These are phyloP conservation scores for Stenoptilia bipunctidactyla DNA, from an alignment of 2,888 invertebrate species.

Conservation along the genomic window DNA sequence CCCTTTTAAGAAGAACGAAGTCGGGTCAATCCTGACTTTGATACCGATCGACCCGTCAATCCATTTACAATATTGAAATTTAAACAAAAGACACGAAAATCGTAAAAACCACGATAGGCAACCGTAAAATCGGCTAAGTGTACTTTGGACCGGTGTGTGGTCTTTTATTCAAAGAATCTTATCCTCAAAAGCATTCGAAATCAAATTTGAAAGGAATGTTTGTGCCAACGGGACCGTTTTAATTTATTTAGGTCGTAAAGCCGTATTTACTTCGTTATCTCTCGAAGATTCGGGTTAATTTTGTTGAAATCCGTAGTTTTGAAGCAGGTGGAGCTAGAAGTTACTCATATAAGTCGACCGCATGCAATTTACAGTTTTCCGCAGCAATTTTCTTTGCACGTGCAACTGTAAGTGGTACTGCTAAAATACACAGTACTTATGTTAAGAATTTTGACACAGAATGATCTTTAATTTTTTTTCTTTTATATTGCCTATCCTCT, in stretches of 20 bases:
- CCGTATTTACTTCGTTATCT: slow-evolving; percentile 20
- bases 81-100: slow-evolving; percentile 1
- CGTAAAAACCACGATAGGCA: background rate
- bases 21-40: no score
- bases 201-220: slow-evolving; percentile 29
- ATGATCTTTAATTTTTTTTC: no score
- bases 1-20: no score
- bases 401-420: no score
- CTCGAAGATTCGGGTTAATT: slow-evolving; percentile 36
- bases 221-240: slow-evolving; percentile 27
- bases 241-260: slow-evolving; percentile 31
- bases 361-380: slow-evolving; percentile 35
- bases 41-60: background rate
- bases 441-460: no score
- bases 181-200: slow-evolving; percentile 23
- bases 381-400: no score
- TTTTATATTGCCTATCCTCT: no score
- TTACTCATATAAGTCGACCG: slow-evolving; percentile 25
- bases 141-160: slow-evolving; percentile 15
- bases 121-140: slow-evolving; percentile 1
- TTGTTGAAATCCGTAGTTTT: slow-evolving; percentile 29
- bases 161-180: slow-evolving; percentile 21
- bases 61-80: background rate
- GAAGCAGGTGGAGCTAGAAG: slow-evolving; percentile 28
- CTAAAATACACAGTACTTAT: no score